Conservation (phyloP, 2,888 invertebrate species). For the Coronaproctus castanopsis region DNA sequence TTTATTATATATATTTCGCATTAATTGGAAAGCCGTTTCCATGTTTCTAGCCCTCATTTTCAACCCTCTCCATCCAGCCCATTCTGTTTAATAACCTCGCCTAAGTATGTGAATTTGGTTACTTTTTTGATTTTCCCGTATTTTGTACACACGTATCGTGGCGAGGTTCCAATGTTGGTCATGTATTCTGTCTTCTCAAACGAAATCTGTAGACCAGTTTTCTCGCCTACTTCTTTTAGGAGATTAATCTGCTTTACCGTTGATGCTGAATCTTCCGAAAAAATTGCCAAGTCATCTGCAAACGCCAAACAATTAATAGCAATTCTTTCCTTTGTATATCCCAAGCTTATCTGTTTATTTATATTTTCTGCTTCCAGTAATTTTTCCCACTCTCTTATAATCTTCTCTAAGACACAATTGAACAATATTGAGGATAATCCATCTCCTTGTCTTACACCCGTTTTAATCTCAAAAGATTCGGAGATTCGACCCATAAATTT, state of each 20-base stretch:
- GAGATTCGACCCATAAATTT: not conserved
- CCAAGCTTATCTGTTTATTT: not conserved
- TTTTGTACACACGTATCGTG: not conserved
- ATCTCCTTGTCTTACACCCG: not conserved
- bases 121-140: not conserved
- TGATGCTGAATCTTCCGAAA: not conserved
- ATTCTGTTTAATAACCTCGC: not conserved
- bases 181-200: not conserved
- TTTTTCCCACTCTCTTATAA: too few species aligned
- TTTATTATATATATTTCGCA: not conserved
- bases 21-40: not conserved
- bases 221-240: not conserved
- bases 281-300: too few species aligned
- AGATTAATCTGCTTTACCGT: not conserved
- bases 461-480: not conserved
- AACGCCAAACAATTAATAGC: not conserved
- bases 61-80: not conserved
- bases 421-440: not conserved
- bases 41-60: not conserved
- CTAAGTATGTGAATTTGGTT: not conserved
- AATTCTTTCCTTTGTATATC: not conserved
- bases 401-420: not conserved
- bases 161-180: not conserved
- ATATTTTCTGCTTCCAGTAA: too few species aligned
- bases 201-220: not conserved